Conservation (phyloP, 2,797 vertebrate genomes). For the Enteromius argenteus region DNA sequence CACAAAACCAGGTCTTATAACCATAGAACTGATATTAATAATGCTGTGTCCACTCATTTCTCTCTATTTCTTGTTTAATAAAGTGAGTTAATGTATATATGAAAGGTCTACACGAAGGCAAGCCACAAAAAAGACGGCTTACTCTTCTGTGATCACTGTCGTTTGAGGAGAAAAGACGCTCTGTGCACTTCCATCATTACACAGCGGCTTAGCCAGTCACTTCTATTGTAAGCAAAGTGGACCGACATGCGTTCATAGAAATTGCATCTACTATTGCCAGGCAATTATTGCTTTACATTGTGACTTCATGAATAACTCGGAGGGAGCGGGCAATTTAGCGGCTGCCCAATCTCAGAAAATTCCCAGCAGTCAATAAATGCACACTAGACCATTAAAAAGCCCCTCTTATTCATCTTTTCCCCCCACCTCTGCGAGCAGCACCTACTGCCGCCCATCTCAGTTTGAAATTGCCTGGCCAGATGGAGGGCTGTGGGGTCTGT, state of each 20-base stretch:
- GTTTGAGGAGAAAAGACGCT: slow-evolving; percentile 39
- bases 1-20: not conserved
- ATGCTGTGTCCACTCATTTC: not conserved
- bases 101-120: not conserved
- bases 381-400: slow-evolving; percentile 64
- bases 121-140: slow-evolving; percentile 22
- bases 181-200: slow-evolving; percentile 34
- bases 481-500: slow-evolving; percentile 61
- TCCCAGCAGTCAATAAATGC: slow-evolving; percentile 66
- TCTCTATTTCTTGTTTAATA: slow-evolving; percentile 8
- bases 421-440: slow-evolving; percentile 25
- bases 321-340: slow-evolving; percentile 63
- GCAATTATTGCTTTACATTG: slow-evolving; percentile 63
- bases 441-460: slow-evolving; percentile 52
- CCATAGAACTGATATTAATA: not conserved
- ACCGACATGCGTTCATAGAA: slow-evolving; percentile 58
- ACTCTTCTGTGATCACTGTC: slow-evolving; percentile 26
- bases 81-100: slow-evolving; percentile 19
- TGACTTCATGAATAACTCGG: slow-evolving; percentile 63
- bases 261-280: slow-evolving; percentile 59
- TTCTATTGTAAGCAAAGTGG: slow-evolving; percentile 54
- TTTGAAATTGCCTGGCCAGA: slow-evolving; percentile 62
- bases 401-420: slow-evolving; percentile 57
- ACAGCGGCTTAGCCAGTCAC: slow-evolving; percentile 25
- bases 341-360: slow-evolving; percentile 58